Percentiles rank a stretch among this genome's conserved stretches.
These are phyloP conservation scores for Thymallus thymallus DNA, from an alignment of 2,113 vertebrate species.

Conservation along the genomic window DNA sequence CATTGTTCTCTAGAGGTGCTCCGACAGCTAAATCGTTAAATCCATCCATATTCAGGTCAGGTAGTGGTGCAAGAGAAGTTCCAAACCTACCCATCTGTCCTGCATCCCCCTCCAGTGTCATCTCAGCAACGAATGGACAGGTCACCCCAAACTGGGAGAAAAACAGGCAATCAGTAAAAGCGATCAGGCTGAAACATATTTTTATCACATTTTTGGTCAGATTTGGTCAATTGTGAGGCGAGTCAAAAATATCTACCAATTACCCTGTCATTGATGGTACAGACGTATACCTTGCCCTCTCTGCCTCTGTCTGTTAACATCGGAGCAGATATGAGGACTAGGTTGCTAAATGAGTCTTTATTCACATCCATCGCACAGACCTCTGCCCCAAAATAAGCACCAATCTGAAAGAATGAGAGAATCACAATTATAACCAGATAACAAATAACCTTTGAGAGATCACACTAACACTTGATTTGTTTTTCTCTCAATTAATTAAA, in stretches of 20 bases:
- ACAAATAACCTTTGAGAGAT: too few species aligned
- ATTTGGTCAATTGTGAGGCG: not conserved
- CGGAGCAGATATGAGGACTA: slow-evolving; percentile 80
- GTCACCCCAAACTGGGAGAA: slow-evolving; percentile 31
- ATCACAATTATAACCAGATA: not conserved
- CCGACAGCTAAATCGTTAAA: slow-evolving; percentile 69
- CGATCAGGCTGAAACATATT: not conserved
- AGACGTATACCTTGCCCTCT: slow-evolving; percentile 79
- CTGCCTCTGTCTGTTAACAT: slow-evolving; percentile 62
- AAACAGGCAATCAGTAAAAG: not conserved
- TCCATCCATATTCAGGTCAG: slow-evolving; percentile 65
- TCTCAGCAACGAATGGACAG: slow-evolving; percentile 29
- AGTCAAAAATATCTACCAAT: too few species aligned
- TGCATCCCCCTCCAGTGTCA: slow-evolving; percentile 49
- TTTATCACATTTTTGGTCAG: not conserved
- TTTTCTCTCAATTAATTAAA: too few species aligned
- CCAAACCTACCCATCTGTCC: slow-evolving; percentile 66
- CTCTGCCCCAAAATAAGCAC: slow-evolving; percentile 83
- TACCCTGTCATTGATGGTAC: slow-evolving; percentile 28
- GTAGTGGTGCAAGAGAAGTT: slow-evolving; percentile 65
- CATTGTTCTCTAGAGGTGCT: slow-evolving; percentile 70
- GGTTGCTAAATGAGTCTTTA: slow-evolving; percentile 56
- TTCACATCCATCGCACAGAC: slow-evolving; percentile 75
- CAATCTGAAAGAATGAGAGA: slow-evolving; percentile 65
- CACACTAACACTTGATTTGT: too few species aligned